Evolutionary conservation across 2,797 vertebrate genomes (phyloP).

Genomic region (Pseudochirops corinnae): DNA sequence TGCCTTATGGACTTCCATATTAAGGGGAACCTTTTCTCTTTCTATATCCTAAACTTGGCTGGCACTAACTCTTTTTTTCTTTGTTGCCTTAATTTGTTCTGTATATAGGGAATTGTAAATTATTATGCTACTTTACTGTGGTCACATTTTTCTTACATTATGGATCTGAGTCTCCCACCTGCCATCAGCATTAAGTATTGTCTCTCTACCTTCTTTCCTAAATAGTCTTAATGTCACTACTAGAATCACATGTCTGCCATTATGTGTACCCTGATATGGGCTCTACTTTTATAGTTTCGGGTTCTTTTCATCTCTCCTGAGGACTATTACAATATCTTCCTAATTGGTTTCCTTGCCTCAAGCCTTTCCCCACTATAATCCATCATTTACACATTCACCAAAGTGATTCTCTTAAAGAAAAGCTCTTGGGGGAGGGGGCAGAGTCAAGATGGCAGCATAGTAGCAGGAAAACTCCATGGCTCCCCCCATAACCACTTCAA

Average conservation of each 20-base stretch:
- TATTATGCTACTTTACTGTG: background rate
- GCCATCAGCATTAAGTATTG: background rate
- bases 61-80: background rate
- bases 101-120: background rate
- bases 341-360: background rate
- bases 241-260: background rate
- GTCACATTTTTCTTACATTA: background rate
- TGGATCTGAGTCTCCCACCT: background rate
- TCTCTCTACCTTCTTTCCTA: background rate
- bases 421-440: too few species aligned
- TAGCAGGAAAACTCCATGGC: too few species aligned
- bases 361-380: background rate
- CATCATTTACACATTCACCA: background rate
- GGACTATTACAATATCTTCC: background rate
- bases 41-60: background rate
- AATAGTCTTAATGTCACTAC: background rate
- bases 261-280: background rate
- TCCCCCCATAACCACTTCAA: too few species aligned
- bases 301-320: background rate
- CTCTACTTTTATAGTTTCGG: background rate
- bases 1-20: background rate
- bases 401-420: too few species aligned
- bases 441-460: too few species aligned
- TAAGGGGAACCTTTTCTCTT: background rate
- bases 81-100: background rate